phyloP scores from a whole-genome alignment of 2,797 vertebrate species.

The Mormyrops boulengeri region DNA sequence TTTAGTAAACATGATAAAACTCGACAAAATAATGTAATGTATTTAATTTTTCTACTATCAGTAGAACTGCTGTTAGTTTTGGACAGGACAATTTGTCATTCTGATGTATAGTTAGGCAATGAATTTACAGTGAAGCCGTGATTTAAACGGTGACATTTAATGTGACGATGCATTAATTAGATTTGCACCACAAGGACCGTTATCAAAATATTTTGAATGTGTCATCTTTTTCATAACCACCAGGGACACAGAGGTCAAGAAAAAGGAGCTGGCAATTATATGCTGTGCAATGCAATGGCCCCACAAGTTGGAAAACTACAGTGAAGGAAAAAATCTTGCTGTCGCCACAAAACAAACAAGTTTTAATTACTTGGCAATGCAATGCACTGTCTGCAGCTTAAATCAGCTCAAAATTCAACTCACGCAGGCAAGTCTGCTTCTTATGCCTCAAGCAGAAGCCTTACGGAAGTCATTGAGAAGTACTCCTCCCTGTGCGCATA shows the following conservation, averaged over 20 bases:
- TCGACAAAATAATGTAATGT: background rate
- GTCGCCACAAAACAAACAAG: slow-evolving; percentile 41
- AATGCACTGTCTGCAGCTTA: slow-evolving; percentile 2
- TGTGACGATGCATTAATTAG: slow-evolving; percentile 65
- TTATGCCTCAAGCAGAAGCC: slow-evolving; percentile 14
- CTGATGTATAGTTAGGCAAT: slow-evolving; percentile 22
- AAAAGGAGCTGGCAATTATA: slow-evolving; percentile 59
- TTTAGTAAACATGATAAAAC: background rate
- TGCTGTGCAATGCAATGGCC: background rate
- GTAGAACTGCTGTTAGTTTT: background rate
- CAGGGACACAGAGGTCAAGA: slow-evolving; percentile 46
- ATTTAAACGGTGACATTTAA: slow-evolving; percentile 50
- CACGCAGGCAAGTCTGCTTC: slow-evolving; percentile 24
- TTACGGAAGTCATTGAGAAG: slow-evolving; percentile 18
- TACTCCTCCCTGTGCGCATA: slow-evolving; percentile 23
- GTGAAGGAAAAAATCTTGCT: slow-evolving; percentile 50
- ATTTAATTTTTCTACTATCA: background rate
- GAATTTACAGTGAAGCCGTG: slow-evolving; percentile 63
- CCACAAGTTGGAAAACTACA: background rate
- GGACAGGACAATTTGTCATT: background rate
- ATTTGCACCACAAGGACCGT: slow-evolving; percentile 60
- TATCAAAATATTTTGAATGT: slow-evolving; percentile 62
- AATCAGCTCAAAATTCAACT: slow-evolving; percentile 12
- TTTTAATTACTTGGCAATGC: slow-evolving; percentile 39
- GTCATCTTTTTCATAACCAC: slow-evolving; percentile 25